Evolutionary conservation across 2,888 invertebrate genomes (phyloP).

Genomic region (Philopedon plagiatum): DNA sequence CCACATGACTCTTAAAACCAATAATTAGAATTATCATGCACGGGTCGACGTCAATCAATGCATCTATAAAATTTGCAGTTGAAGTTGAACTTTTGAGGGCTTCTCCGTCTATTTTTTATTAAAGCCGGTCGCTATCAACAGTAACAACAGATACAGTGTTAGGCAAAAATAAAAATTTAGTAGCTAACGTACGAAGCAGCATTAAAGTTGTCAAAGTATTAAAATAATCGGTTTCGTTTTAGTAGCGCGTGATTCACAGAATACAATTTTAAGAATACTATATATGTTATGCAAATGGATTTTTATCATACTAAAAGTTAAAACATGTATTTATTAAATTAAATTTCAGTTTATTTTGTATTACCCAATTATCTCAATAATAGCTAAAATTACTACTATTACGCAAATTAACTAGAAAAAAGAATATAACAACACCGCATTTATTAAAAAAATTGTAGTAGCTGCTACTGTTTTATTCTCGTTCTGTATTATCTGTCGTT

Average conservation of each 20-base stretch:
- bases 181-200: background rate
- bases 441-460: no score
- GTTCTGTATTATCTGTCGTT: no score
- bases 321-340: background rate
- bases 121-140: no score
- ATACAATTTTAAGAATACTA: background rate
- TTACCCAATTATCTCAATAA: background rate
- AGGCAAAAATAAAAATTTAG: background rate
- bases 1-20: background rate
- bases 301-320: background rate
- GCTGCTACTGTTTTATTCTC: no score
- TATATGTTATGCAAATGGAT: conserved; percentile 6
- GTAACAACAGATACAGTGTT: background rate
- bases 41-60: no score
- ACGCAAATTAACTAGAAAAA: background rate
- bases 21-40: background rate
- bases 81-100: no score
- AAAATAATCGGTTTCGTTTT: background rate
- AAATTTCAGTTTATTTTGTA: background rate
- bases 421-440: no score
- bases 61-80: no score
- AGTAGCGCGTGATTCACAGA: background rate
- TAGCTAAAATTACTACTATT: background rate
- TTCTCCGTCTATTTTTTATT: no score
- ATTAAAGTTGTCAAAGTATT: background rate